Evolutionary conservation across 2,113 vertebrate genomes (phyloP), one percentile per base, ranked within the genome.

Genomic region (Ophiodon elongatus): DNA sequence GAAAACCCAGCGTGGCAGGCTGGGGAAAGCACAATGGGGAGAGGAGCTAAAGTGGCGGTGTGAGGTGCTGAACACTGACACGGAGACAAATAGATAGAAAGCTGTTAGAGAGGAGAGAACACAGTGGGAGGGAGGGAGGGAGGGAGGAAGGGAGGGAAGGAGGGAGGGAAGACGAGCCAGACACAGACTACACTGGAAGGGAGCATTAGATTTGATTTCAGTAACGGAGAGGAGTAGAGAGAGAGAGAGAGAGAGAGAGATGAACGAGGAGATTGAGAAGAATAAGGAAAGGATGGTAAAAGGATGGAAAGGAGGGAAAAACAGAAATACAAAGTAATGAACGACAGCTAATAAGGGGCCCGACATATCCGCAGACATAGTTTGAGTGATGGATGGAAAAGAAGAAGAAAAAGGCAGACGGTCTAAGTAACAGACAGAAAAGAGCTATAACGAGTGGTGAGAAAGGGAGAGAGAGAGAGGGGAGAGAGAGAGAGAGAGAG

Each of bases 21-120:
- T 71, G 87, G 76, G 54, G 82, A 85, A 81, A 90, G 91, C 89
- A 91, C 90, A 91, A 93, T 87, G 80, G 84, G 68, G 82, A 92
- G 90, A 91, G 92, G 85, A 84, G 86, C 91, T 91, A 92, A 94
- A 93, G 93, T 93, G 92, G 84, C 80, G 60, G 76, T 89, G 86
- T 88, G 86, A 91, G 89, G 91, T 84, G 90, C 76, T 35, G 79
- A 88, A 80, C 91, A 76, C 88, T 91, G 93, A 94, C 93, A 93
- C 89, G 13, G 92, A 94, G 91, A 93, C 93, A 93, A 94, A 94
- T 92, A 93, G 93, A 94, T 91, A 90, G 92, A 93, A 93, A 91
- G 89, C 91, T 93, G 93, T 92, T 92, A 91, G 87, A 79, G 85
- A 88, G 79, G 80, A 88, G 72, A 83, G 75, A 79, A 86, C 85